Evolutionary conservation across 2,113 vertebrate species (phyloP), one percentile per base, ranked within the genome.

Genomic region (Strix uralensis): DNA sequence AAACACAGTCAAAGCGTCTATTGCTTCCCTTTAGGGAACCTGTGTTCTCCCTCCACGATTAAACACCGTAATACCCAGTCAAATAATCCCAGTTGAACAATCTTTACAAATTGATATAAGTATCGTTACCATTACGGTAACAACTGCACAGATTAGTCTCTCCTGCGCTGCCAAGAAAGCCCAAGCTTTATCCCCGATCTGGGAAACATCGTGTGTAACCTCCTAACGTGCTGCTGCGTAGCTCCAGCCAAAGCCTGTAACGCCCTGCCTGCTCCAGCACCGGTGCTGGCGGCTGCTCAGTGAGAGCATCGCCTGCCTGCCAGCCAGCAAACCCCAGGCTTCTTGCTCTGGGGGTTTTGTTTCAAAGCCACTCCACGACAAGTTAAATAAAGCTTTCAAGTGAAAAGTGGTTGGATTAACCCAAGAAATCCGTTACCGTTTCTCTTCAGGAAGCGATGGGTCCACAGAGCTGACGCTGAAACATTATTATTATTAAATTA

Each of bases 21-120:
- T 2, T 42, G 32, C 75, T 91, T 93, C 89, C 23, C 66, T 89
- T 79, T 42, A 20, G 14, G n/a, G n/a, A 94, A 73, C 11, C 38
- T 72, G 32, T 16, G 22, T 7, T 69, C 58, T 85, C 46, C 52
- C 47, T 93, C 44, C 40, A 27, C 67, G 49, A 91, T 94, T 90
- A 97, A 95, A 86, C 19, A 55, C 21, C 26, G 1, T 91, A 95
- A 91, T 81, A 86, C 74, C 49, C 58, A 77, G 30, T 10, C 1
- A 5, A 95, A 88, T 89, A 94, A 92, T 95, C 86, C 81, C 86
- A 70, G 82, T 1, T 65, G 92, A 96, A 96, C 84, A 90, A 93
- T 59, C 92, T 78, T 89, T 69, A 75, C 86, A 75, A 90, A 94
- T 73, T 17, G 11, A 87, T 58, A 1, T 74, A 94, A 93, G 65